Base-by-base conservation (phyloP, 2,113 vertebrate species). In the Morone saxatilis region DNA sequence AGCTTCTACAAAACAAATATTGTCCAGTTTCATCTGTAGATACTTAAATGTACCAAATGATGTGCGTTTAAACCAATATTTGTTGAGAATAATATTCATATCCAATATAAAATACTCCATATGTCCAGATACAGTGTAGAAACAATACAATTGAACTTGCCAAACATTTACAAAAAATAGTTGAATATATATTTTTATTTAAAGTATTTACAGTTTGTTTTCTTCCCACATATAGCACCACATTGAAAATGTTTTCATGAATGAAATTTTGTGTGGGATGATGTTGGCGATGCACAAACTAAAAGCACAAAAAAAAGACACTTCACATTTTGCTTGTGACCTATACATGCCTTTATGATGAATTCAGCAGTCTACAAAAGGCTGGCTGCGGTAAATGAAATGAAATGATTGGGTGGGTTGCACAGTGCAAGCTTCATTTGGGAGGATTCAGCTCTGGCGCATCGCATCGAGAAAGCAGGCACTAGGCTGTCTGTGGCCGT, bases 141-240 rank as follows among this genome's bases (percentile, higher is more conserved):
- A 84, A 72, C 71, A 83, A 85, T 84, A 41, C 47, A 88, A 86
- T 76, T 88, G 61, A 90, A 89, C 72, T 80, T 88, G 16, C 73
- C 89, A 91, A 88, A 86, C 74, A 83, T 80, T 86, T 86, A 76
- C 84, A 87, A 81, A 76, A 77, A 80, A 83, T 87, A 85, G 45
- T 88, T 78, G 76, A 93, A 92, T 85, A 94, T 67, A 75, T 85
- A 80, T 92, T 84, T 93, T 96, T 96, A 96, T 95, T 96, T 91
- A 89, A 94, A 93, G 86, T 96, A 95, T 96, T 94, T 95, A 96
- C 95, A 96, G 85, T 80, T 86, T 72, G 65, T 70, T 43, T 86
- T 67, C 76, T 81, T 86, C 71, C 80, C 74, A 87, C 83, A 85
- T 60, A 68, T 73, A 93, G 93, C 91, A 94, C 93, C 94, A 94